phyloP scores from a whole-genome alignment of 1,140 invertebrate genomes.

The Drosophila pseudoananassae region DNA sequence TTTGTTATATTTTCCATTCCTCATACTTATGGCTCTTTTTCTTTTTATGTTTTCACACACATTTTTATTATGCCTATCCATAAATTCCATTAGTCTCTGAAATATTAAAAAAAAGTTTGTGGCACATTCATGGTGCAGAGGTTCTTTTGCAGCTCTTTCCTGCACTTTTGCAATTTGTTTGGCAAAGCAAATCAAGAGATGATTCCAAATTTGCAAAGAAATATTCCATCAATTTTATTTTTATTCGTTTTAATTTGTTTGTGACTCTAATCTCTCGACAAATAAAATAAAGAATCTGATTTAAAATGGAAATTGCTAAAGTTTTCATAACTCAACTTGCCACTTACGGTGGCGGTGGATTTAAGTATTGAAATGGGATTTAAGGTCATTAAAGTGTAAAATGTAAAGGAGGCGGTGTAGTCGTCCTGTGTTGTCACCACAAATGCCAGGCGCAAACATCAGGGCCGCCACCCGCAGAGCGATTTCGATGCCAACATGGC shows the following conservation, averaged over 20 bases:
- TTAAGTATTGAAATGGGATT: conserved; percentile 49
- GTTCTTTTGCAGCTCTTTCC: neutral
- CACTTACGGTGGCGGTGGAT: conserved; percentile 33
- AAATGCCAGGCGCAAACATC: conserved; percentile 47
- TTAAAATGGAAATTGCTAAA: conserved; percentile 17
- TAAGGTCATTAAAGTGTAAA: conserved; percentile 23
- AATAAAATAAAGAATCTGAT: conserved; percentile 24
- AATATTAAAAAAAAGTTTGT: conserved; percentile 45
- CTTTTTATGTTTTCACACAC: neutral
- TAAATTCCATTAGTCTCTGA: conserved; percentile 58
- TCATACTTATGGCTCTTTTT: conserved; percentile 2
- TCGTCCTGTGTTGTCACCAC: conserved; percentile 35
- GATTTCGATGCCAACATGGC: conserved; percentile 34
- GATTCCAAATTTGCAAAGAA: conserved; percentile 9
- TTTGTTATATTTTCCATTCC: conserved; percentile 9
- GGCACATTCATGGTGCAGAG: neutral
- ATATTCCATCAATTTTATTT: conserved; percentile 6
- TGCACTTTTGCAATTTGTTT: conserved; percentile 17
- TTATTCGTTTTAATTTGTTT: conserved; percentile 32
- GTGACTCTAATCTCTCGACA: conserved; percentile 16
- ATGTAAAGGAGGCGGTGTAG: conserved; percentile 21
- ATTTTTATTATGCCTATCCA: conserved; percentile 7
- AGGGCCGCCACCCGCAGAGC: conserved; percentile 40
- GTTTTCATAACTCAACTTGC: conserved; percentile 28
- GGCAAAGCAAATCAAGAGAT: conserved; percentile 1